Evolutionary conservation across 1,140 invertebrate genomes (phyloP), one percentile per base, ranked within the genome.

Genomic region (Panagrolaimus sp.): DNA sequence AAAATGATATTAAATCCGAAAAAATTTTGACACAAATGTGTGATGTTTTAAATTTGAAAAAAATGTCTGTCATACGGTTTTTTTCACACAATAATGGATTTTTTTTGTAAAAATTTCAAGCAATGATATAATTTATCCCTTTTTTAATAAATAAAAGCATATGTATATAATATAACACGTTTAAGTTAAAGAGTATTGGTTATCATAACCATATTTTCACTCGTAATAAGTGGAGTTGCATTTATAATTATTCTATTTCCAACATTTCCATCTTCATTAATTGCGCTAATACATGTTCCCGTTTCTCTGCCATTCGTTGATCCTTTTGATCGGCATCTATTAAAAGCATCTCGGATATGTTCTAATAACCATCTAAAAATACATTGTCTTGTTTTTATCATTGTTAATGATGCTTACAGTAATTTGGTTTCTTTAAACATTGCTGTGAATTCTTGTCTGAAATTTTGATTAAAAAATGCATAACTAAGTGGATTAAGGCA

Each of bases 401-500:
- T 48, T 45, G 16, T 31, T 9, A n/a, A 16, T 16, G 64, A 75
- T 77, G 62, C 51, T 57, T 27, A 75, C 74, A 74, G 51, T 27
- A 75, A 44, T 31, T 76, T 71, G 14, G 78, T 31, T 61, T 67
- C 75, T 5, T 79, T 63, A 38, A 79, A 82, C 20, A 81, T 78
- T 11, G 63, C 45, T 9, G 69, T 43, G 62, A 81, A 81, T 63
- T 82, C 80, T 1, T 65, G 67, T 16, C 79, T 72, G 63, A 81
- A 81, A 61, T 79, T 78, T 16, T 81, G 74, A 67, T 81, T 81
- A 72, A 80, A 81, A 57, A 82, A 81, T 13, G 78, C 79, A 65
- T 82, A 82, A 46, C 68, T 68, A 14, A 80, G n/a, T 9, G 79
- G 79, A 63, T 81, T 81, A 9, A 82, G 45, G 47, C 73, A 79